A percentile compares a stretch with the other conserved stretches of the same genome.
phyloP scores from a whole-genome alignment of 2,888 invertebrate species.

The Uloborus plumipes region DNA sequence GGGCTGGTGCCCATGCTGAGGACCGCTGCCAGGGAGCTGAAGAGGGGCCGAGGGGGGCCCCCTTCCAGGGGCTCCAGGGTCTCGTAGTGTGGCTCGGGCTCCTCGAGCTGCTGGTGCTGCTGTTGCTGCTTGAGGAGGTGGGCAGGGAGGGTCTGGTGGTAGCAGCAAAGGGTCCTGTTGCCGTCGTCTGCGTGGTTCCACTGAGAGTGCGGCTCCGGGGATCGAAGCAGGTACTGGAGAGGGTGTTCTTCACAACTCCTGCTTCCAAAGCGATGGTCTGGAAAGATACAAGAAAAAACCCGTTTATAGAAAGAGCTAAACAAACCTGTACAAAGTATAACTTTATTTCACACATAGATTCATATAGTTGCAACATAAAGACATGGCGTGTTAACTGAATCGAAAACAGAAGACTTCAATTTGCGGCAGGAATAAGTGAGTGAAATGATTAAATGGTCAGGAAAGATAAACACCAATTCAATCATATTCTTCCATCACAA shows the following conservation, averaged over 20 bases:
- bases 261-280: conserved; percentile 62
- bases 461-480: too few species aligned
- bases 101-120: conserved; percentile 28
- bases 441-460: too few species aligned
- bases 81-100: conserved; percentile 60
- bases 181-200: conserved; percentile 30
- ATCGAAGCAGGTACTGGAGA: conserved; percentile 59
- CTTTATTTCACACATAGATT: too few species aligned
- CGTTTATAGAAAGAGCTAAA: neutral
- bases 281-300: neutral
- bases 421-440: too few species aligned
- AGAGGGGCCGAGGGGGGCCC: conserved; percentile 54
- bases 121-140: conserved; percentile 45
- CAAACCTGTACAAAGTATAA: too few species aligned
- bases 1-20: conserved; percentile 23
- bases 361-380: neutral
- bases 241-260: conserved; percentile 64
- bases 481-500: too few species aligned
- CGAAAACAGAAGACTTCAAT: too few species aligned
- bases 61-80: conserved; percentile 61
- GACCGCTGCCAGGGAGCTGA: conserved; percentile 61
- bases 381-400: too few species aligned
- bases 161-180: conserved; percentile 52
- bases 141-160: conserved; percentile 56
- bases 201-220: conserved; percentile 45